Evolutionary conservation across 2,797 vertebrate species (phyloP).

Genomic region (Crocodylus rhombifer): DNA sequence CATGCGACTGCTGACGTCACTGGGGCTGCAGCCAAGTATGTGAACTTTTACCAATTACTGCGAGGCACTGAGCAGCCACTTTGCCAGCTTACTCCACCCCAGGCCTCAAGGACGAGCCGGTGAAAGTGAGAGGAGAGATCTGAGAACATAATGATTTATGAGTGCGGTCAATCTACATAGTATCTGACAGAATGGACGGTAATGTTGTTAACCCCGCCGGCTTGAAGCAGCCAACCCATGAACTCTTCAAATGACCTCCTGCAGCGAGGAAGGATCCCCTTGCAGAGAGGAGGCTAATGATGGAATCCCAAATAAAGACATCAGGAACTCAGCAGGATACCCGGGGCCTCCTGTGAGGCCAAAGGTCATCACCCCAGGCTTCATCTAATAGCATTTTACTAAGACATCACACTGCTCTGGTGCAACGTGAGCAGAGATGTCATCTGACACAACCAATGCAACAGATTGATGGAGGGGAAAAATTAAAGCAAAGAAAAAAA

Average conservation of each 20-base stretch:
- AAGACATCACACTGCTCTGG: accelerated
- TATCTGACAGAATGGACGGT: slow-evolving; percentile 7
- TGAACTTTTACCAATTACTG: slow-evolving; percentile 69
- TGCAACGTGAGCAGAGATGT: accelerated
- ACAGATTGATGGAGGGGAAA: neutral
- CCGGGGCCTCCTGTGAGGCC: neutral
- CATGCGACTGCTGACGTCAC: slow-evolving; percentile 60
- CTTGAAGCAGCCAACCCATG: accelerated
- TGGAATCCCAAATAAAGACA: slow-evolving; percentile 50
- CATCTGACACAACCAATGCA: neutral
- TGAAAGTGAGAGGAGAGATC: slow-evolving; percentile 24
- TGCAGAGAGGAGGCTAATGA: accelerated
- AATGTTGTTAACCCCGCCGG: neutral
- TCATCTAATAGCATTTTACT: neutral
- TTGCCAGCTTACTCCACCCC: neutral
- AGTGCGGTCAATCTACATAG: slow-evolving; percentile 38
- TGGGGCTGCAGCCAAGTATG: slow-evolving; percentile 68
- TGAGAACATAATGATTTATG: slow-evolving; percentile 61
- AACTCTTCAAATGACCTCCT: neutral
- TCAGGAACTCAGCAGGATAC: neutral
- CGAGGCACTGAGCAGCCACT: neutral
- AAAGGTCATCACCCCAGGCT: accelerated
- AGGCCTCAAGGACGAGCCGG: slow-evolving; percentile 20
- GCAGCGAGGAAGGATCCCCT: neutral
- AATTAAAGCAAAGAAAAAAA: neutral